These are phyloP conservation scores for Petrocephalus schoutedeni DNA, from an alignment of 2,797 vertebrate species.

Conservation along the genomic window DNA sequence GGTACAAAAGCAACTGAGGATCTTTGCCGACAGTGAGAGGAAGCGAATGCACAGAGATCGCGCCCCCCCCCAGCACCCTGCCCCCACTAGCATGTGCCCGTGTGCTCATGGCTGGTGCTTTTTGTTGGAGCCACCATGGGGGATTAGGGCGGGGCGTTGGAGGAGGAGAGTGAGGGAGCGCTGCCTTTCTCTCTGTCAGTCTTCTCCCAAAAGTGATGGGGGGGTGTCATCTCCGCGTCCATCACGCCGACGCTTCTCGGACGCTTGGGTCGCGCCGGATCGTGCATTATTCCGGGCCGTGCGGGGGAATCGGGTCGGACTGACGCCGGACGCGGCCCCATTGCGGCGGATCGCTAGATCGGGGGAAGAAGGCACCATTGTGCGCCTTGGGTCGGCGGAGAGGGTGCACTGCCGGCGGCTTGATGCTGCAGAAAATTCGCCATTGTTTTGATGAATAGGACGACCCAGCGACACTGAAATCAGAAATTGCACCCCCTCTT, in stretches of 20 bases:
- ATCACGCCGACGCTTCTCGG: constrained; percentile 47
- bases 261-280: constrained; percentile 12
- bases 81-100: constrained; percentile 13
- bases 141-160: constrained; percentile 48
- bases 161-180: constrained; percentile 26
- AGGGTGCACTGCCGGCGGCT: constrained; percentile 36
- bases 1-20: neutral
- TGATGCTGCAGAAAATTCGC: constrained; percentile 54
- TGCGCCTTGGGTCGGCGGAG: constrained; percentile 26
- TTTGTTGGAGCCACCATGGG: constrained; percentile 36
- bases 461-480: constrained; percentile 38
- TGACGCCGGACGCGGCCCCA: constrained; percentile 21
- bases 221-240: constrained; percentile 46
- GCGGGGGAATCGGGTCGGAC: constrained; percentile 21
- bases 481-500: constrained; percentile 29
- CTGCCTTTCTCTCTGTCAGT: constrained; percentile 39
- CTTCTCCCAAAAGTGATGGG: constrained; percentile 30
- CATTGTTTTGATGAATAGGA: constrained; percentile 65
- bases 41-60: neutral
- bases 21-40: neutral
- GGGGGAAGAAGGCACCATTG: constrained; percentile 21
- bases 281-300: constrained; percentile 13
- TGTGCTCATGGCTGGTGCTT: constrained; percentile 16
- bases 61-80: neutral
- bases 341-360: neutral